phyloP scores from a whole-genome alignment of 2,797 vertebrate species.

The Manis pentadactyla region DNA sequence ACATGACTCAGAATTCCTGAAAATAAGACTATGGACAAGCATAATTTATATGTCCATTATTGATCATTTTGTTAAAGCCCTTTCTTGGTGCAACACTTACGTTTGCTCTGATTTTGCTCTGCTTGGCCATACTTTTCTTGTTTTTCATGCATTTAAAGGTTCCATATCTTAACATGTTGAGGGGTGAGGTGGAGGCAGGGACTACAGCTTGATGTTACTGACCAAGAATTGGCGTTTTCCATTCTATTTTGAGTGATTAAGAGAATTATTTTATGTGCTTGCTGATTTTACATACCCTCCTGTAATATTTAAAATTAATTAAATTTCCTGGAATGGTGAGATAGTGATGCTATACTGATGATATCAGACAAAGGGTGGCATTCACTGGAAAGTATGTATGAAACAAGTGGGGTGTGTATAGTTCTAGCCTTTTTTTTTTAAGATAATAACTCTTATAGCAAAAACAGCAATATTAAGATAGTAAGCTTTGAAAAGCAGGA shows the following conservation, averaged over 20 bases:
- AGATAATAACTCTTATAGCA: not conserved
- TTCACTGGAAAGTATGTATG: not conserved
- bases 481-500: conserved; percentile 47
- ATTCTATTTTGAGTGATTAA: not conserved
- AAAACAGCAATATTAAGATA: conserved; percentile 15
- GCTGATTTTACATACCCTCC: not conserved
- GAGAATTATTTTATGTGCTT: conserved; percentile 41
- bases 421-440: not conserved
- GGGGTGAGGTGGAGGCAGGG: not conserved
- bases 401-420: not conserved
- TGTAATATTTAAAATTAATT: conserved; percentile 46
- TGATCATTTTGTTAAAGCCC: not conserved
- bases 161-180: not conserved
- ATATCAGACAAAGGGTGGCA: not conserved
- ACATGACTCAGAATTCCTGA: conserved; percentile 53
- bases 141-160: not conserved
- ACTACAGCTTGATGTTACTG: not conserved
- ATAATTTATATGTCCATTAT: not conserved
- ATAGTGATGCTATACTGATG: not conserved
- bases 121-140: not conserved
- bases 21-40: conserved; percentile 32
- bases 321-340: not conserved
- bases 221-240: conserved; percentile 29
- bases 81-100: not conserved
- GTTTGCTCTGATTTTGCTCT: not conserved